phyloP scores from a whole-genome alignment of 2,797 vertebrate genomes.

The Myotis vivesi region DNA sequence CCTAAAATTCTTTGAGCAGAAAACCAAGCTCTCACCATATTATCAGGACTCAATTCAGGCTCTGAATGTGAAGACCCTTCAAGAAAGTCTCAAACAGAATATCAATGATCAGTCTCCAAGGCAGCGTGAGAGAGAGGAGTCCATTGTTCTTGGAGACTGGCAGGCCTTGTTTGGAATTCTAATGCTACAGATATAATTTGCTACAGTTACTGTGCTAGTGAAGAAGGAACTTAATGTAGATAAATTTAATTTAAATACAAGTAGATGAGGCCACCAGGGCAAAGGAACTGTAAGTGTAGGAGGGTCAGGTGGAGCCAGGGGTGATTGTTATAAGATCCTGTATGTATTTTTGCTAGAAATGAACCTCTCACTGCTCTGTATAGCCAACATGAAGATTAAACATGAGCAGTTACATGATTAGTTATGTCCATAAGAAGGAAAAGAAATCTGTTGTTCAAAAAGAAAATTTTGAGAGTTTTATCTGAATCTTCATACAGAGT shows the following conservation, averaged over 20 bases:
- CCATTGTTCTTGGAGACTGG: background rate
- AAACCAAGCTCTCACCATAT: background rate
- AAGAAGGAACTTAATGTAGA: background rate
- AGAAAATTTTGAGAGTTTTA: background rate
- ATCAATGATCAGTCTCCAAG: background rate
- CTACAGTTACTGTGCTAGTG: background rate
- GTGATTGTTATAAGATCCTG: background rate
- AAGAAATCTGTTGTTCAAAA: background rate
- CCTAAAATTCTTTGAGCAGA: background rate
- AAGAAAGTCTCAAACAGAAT: background rate
- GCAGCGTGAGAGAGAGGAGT: background rate
- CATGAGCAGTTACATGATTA: background rate
- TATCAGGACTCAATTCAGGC: background rate
- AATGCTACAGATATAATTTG: background rate
- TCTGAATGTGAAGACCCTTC: background rate
- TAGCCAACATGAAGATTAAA: background rate
- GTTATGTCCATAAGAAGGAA: background rate
- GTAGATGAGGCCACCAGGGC: background rate
- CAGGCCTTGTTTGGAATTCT: background rate
- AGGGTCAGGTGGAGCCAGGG: background rate
- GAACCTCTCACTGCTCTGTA: background rate
- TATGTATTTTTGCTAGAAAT: background rate
- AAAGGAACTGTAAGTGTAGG: background rate
- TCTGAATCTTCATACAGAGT: background rate
- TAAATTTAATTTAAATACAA: background rate